Conservation (phyloP, 2,113 vertebrate species). For the Ictalurus punctatus region DNA sequence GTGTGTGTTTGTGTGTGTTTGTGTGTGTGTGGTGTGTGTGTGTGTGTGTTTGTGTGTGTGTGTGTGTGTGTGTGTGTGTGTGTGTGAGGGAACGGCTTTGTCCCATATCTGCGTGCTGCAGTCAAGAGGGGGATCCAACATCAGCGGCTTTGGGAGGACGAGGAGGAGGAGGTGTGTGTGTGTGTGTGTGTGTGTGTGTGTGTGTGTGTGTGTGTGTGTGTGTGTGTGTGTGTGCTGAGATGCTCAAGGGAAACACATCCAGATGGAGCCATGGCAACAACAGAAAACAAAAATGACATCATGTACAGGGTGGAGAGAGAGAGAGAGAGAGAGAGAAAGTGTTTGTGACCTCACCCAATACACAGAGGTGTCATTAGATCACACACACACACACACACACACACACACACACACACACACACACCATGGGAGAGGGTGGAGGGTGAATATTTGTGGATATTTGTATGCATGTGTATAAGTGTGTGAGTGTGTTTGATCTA, state of each 20-base stretch:
- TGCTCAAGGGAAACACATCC: slow-evolving; percentile 50
- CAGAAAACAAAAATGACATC: slow-evolving; percentile 60
- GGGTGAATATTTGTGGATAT: neutral
- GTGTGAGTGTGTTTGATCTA: slow-evolving; percentile 58
- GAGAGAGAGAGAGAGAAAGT: neutral
- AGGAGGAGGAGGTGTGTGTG: slow-evolving; percentile 10
- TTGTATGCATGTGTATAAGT: slow-evolving; percentile 39
- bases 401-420: slow-evolving; percentile 32
- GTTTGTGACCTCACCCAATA: slow-evolving; percentile 48
- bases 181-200: neutral
- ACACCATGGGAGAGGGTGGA: slow-evolving; percentile 31
- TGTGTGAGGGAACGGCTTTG: neutral
- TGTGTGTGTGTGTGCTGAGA: slow-evolving; percentile 21
- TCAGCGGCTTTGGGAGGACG: neutral
- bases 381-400: slow-evolving; percentile 54
- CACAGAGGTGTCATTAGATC: slow-evolving; percentile 60
- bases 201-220: slow-evolving; percentile 31
- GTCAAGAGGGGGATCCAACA: neutral
- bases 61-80: neutral
- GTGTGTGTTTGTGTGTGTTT: neutral
- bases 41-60: neutral
- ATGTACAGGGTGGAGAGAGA: slow-evolving; percentile 45
- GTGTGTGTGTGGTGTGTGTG: slow-evolving; percentile 7
- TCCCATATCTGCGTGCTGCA: slow-evolving; percentile 13
- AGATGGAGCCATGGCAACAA: slow-evolving; percentile 46